Evolutionary conservation across 2,797 vertebrate genomes (phyloP).

Genomic region (Micropoecilia bifurca): DNA sequence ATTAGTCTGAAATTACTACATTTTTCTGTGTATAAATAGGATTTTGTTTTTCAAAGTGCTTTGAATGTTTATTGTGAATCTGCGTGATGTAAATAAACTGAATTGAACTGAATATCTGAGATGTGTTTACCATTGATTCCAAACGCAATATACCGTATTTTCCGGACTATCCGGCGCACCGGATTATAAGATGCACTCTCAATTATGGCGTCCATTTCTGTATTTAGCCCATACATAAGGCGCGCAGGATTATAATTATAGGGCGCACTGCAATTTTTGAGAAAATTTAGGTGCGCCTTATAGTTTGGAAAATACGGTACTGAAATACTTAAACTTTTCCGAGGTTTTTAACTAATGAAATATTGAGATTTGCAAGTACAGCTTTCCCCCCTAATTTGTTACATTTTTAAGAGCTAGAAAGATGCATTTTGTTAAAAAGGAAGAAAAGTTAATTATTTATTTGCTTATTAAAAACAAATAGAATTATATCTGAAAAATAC

Average conservation of each 20-base stretch:
- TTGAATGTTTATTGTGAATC: background rate
- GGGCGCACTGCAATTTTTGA: no score
- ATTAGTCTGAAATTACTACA: background rate
- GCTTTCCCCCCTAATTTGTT: background rate
- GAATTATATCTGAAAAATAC: background rate
- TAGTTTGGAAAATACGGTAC: background rate
- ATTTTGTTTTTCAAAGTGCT: background rate
- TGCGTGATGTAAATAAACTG: background rate
- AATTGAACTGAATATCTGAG: background rate
- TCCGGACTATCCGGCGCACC: no score
- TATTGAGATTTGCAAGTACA: background rate
- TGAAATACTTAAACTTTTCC: background rate
- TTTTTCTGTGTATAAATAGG: background rate
- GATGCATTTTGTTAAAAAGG: background rate
- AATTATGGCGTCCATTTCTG: no score
- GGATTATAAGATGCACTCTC: no score
- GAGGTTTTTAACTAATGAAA: background rate
- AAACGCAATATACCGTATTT: no score
- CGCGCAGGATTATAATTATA: no score
- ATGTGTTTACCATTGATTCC: background rate
- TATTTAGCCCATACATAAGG: no score
- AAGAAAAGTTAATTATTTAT: background rate
- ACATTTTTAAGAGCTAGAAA: background rate
- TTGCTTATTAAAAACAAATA: background rate
- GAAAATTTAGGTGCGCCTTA: no score